Evolutionary conservation across 1,140 invertebrate genomes (phyloP).

Genomic region (Drosophila repleta): DNA sequence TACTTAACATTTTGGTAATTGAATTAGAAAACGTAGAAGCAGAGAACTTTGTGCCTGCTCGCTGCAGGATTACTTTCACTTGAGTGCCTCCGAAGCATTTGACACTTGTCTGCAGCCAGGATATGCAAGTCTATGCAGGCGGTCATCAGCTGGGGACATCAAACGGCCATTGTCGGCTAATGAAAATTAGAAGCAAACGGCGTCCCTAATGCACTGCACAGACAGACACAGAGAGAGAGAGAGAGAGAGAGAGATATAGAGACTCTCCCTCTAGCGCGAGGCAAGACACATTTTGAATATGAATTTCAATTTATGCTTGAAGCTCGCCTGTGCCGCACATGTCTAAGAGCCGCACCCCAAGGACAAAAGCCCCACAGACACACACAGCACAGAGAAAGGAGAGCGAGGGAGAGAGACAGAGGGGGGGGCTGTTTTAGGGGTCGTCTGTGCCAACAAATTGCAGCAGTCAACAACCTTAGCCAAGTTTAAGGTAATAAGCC

Average conservation of each 20-base stretch:
- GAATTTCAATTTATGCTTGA: slow-evolving; percentile 71
- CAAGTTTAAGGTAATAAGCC: slow-evolving; percentile 80
- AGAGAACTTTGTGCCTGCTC: neutral
- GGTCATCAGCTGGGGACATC: slow-evolving; percentile 42
- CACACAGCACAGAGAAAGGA: slow-evolving; percentile 15
- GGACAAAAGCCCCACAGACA: slow-evolving; percentile 50
- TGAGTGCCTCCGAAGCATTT: slow-evolving; percentile 65
- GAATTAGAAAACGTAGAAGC: slow-evolving; percentile 68
- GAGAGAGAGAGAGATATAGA: slow-evolving; percentile 10
- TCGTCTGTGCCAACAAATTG: slow-evolving; percentile 62
- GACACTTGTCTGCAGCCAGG: slow-evolving; percentile 45
- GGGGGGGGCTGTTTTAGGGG: slow-evolving; percentile 43
- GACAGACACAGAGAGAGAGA: neutral
- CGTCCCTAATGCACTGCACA: slow-evolving; percentile 52
- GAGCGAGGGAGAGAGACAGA: too few species aligned
- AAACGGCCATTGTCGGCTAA: slow-evolving; percentile 54
- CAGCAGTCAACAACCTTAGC: slow-evolving; percentile 76
- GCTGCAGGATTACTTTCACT: slow-evolving; percentile 73
- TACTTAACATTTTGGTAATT: slow-evolving; percentile 56
- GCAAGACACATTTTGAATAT: slow-evolving; percentile 58
- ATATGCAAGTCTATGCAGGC: slow-evolving; percentile 11
- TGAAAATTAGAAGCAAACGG: slow-evolving; percentile 68
- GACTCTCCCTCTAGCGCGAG: too few species aligned
- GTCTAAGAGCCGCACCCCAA: slow-evolving; percentile 70
- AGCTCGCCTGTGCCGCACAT: slow-evolving; percentile 54